Conservation (phyloP, 2,888 invertebrate species). For the Smittia aterrima region DNA sequence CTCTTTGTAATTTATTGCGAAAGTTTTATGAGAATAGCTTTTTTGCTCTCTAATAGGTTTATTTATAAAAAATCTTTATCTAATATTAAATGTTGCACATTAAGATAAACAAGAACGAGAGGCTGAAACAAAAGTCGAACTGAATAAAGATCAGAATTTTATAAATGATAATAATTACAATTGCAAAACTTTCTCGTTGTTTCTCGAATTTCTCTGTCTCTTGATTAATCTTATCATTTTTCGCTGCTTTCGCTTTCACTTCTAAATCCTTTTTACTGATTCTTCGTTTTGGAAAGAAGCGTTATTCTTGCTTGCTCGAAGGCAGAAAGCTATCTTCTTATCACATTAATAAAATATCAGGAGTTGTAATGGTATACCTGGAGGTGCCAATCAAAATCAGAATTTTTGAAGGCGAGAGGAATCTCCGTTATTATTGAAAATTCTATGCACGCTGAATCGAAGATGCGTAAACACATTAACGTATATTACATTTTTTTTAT, state of each 20-base stretch:
- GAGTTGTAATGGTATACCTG: neutral
- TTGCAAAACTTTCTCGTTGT: slow-evolving; percentile 12
- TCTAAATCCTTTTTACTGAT: neutral
- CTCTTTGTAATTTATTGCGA: slow-evolving; percentile 32
- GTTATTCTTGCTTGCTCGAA: neutral
- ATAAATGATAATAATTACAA: slow-evolving; percentile 35
- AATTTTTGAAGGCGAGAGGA: neutral
- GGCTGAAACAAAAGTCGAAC: neutral
- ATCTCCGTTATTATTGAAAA: slow-evolving; percentile 30
- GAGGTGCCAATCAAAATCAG: slow-evolving; percentile 37
- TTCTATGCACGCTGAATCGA: slow-evolving; percentile 15
- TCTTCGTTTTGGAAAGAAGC: neutral
- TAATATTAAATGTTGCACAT: slow-evolving; percentile 34
- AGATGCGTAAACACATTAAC: slow-evolving; percentile 33
- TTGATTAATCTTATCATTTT: slow-evolving; percentile 30
- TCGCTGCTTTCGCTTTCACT: neutral
- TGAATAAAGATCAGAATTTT: slow-evolving; percentile 37
- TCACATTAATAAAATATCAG: slow-evolving; percentile 9
- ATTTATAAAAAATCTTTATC: slow-evolving; percentile 21
- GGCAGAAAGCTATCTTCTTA: neutral
- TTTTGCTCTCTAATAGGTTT: slow-evolving; percentile 35
- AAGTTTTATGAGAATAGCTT: slow-evolving; percentile 36
- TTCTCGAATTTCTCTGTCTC: neutral
- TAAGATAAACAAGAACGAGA: slow-evolving; percentile 25
- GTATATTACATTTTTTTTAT: slow-evolving; percentile 8